Conservation (phyloP, 2,888 invertebrate genomes). For the Stegana nigrithorax region DNA sequence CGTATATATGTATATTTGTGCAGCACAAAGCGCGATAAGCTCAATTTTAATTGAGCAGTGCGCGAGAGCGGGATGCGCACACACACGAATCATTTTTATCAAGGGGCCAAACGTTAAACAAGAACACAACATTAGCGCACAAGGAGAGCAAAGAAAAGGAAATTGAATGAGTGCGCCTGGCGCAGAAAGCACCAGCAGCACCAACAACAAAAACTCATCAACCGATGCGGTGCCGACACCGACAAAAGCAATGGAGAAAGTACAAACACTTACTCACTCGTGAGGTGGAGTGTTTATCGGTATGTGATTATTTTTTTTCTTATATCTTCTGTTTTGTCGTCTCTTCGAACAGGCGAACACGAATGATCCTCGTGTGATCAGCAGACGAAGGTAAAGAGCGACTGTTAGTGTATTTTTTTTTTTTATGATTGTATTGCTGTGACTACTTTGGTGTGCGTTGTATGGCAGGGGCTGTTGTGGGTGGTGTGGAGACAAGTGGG, state of each 20-base stretch:
- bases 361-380: conserved; percentile 16
- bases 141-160: conserved; percentile 55
- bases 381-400: background rate
- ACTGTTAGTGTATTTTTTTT: too few species aligned
- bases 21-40: conserved; percentile 47
- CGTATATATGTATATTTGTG: conserved; percentile 32
- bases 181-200: conserved; percentile 8
- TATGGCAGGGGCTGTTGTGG: too few species aligned
- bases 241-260: background rate
- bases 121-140: conserved; percentile 24
- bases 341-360: background rate
- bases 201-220: conserved; percentile 13
- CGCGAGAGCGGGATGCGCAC: conserved; percentile 26
- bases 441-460: too few species aligned
- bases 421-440: too few species aligned
- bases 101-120: conserved; percentile 47
- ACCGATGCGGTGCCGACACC: conserved; percentile 36
- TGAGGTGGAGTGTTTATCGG: conserved; percentile 4
- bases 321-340: background rate
- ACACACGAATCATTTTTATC: conserved; percentile 42
- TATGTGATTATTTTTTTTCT: conserved; percentile 36
- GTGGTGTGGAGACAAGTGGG: too few species aligned
- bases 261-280: background rate
- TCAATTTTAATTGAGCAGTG: conserved; percentile 46
- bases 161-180: conserved; percentile 12